These are phyloP conservation scores for Sarcophilus harrisii DNA, from an alignment of 2,797 vertebrate genomes.

Conservation along the genomic window DNA sequence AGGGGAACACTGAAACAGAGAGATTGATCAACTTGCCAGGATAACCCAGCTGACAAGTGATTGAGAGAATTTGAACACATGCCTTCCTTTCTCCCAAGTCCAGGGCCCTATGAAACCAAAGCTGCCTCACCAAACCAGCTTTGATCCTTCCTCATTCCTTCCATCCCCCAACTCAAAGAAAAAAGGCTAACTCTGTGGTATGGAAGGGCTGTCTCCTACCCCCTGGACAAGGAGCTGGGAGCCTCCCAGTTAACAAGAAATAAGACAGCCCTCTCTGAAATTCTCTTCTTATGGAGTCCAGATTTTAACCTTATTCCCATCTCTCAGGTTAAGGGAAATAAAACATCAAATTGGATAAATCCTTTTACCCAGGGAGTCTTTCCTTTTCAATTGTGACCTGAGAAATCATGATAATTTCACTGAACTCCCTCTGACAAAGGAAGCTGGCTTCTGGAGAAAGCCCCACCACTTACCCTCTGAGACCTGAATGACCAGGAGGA, in stretches of 20 bases:
- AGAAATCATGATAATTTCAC: neutral
- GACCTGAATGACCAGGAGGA: slow-evolving; percentile 45
- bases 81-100: neutral
- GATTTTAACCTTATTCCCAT: neutral
- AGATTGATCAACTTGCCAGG: neutral
- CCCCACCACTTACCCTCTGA: slow-evolving; percentile 67
- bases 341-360: neutral
- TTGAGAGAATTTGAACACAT: neutral
- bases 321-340: neutral
- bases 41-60: neutral
- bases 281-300: neutral
- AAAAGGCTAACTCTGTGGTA: neutral
- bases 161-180: neutral
- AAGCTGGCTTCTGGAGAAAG: neutral
- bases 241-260: neutral
- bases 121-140: neutral
- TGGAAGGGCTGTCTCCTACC: neutral
- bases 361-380: neutral
- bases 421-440: neutral
- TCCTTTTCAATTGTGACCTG: neutral
- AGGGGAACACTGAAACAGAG: neutral
- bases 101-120: neutral
- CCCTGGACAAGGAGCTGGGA: neutral
- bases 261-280: slow-evolving; percentile 15
- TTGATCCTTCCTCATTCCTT: neutral